These are phyloP conservation scores for Sminthurinus signatus DNA, from an alignment of 1,140 invertebrate species.

Conservation along the genomic window DNA sequence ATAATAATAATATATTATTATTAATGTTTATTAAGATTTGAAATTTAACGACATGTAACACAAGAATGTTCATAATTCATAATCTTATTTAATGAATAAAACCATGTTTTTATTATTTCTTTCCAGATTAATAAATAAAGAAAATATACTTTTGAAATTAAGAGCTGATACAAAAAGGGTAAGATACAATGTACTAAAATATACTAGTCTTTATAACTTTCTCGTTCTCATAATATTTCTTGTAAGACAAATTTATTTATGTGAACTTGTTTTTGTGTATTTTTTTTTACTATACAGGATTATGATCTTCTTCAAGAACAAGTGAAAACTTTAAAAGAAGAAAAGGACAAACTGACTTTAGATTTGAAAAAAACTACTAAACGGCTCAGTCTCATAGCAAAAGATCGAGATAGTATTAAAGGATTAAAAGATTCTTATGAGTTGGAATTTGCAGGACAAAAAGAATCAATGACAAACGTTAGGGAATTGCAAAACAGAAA, in stretches of 20 bases:
- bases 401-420: slow-evolving; percentile 36
- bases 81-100: too few species aligned
- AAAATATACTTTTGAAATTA: too few species aligned
- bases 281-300: too few species aligned
- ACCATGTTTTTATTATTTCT: too few species aligned
- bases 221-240: too few species aligned
- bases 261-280: too few species aligned
- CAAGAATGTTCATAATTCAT: too few species aligned
- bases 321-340: slow-evolving; percentile 19
- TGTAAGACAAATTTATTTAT: too few species aligned
- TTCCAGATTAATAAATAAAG: too few species aligned
- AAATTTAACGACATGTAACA: neutral
- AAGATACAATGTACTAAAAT: too few species aligned
- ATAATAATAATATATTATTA: slow-evolving; percentile 9
- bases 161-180: too few species aligned
- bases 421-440: slow-evolving; percentile 38
- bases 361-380: slow-evolving; percentile 27
- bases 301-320: slow-evolving; percentile 21
- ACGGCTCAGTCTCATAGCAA: slow-evolving; percentile 22
- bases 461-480: slow-evolving; percentile 7
- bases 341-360: slow-evolving; percentile 18
- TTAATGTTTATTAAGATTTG: neutral
- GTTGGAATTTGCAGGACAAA: slow-evolving; percentile 29
- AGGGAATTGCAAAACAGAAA: slow-evolving; percentile 25
- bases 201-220: too few species aligned